phyloP scores from a whole-genome alignment of 2,888 invertebrate genomes.

The Polyommatus icarus region DNA sequence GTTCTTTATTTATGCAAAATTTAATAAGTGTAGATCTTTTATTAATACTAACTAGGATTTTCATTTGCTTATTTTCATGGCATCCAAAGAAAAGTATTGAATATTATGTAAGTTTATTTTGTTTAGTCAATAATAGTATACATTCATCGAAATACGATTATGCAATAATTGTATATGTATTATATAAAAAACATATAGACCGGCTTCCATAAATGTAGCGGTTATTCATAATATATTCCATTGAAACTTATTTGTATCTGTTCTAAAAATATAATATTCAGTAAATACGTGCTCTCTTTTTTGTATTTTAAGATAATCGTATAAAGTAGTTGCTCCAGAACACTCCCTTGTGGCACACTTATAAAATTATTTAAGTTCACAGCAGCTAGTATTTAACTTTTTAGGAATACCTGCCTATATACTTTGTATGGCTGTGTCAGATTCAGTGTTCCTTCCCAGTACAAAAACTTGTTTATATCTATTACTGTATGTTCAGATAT shows the following conservation, averaged over 20 bases:
- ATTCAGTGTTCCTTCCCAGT: neutral
- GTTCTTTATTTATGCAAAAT: neutral
- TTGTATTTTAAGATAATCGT: too few relatives aligned
- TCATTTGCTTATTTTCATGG: neutral
- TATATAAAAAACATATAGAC: neutral
- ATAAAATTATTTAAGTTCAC: neutral
- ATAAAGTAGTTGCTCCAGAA: too few relatives aligned
- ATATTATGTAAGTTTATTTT: neutral
- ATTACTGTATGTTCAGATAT: neutral
- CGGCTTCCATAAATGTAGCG: too few relatives aligned
- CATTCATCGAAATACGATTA: neutral
- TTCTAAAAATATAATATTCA: neutral
- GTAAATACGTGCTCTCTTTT: too few relatives aligned
- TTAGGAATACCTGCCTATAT: neutral
- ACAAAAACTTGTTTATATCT: neutral
- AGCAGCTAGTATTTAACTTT: neutral
- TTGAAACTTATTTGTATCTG: neutral
- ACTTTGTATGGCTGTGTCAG: slow-evolving; percentile 10
- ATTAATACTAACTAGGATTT: too few relatives aligned
- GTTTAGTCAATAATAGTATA: neutral
- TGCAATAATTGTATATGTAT: neutral
- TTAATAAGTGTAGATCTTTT: too few relatives aligned
- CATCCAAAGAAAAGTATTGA: slow-evolving; percentile 1
- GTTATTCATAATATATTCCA: too few relatives aligned
- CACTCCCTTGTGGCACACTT: neutral